Evolutionary conservation across 2,113 vertebrate genomes (phyloP).

Genomic region (Takifugu flavidus): DNA sequence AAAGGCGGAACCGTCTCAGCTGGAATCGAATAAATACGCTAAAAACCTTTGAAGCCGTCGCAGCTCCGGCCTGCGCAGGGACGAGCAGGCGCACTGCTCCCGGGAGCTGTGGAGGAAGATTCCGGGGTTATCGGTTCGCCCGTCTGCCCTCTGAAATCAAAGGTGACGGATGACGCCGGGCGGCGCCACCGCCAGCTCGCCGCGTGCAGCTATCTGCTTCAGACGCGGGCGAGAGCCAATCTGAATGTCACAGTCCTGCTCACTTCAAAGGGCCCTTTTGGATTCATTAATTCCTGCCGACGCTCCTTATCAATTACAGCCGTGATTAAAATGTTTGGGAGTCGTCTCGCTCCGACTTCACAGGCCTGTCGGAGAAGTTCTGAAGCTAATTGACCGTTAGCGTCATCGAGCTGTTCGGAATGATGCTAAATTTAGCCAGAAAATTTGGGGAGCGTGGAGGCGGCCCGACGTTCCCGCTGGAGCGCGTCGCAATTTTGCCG

Average conservation of each 20-base stretch:
- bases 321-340: conserved; percentile 62
- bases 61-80: no score
- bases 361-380: conserved; percentile 31
- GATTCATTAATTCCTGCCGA: conserved; percentile 65
- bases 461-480: no score
- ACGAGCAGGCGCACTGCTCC: conserved; percentile 15
- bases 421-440: no score
- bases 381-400: neutral
- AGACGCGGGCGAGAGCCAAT: conserved; percentile 57
- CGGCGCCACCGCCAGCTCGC: conserved; percentile 65
- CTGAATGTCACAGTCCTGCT: conserved; percentile 64
- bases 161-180: conserved; percentile 63
- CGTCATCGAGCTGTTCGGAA: no score
- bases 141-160: conserved; percentile 57
- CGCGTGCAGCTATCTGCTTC: conserved; percentile 59
- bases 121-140: conserved; percentile 56
- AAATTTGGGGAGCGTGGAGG: no score
- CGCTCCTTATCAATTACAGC: conserved; percentile 57
- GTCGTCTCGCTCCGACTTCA: conserved; percentile 51
- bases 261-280: conserved; percentile 65
- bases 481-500: no score
- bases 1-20: conserved; percentile 19
- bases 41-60: neutral
- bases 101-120: neutral
- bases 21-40: conserved; percentile 7